Evolutionary conservation across 2,888 invertebrate genomes (phyloP).

Genomic region (Eudasyphora cyanicolor): DNA sequence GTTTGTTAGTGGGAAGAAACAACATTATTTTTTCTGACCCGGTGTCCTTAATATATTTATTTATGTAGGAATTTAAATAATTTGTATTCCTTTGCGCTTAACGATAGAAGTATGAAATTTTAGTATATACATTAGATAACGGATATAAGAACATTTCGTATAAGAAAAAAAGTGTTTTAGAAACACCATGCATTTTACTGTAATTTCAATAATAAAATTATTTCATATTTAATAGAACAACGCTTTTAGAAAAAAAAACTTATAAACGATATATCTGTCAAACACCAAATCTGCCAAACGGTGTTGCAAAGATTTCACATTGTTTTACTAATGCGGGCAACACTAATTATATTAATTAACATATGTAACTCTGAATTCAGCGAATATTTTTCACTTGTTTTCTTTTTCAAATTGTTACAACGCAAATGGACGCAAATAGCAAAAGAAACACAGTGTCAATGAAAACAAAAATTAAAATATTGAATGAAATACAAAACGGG

Average conservation of each 20-base stretch:
- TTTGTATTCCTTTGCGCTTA: too few relatives aligned
- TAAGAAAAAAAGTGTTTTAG: not conserved
- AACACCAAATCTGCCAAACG: not conserved
- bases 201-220: not conserved
- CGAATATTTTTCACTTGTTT: not conserved
- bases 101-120: too few relatives aligned
- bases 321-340: not conserved
- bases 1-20: too few relatives aligned
- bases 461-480: slow-evolving; percentile 35
- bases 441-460: slow-evolving; percentile 11
- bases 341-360: too few relatives aligned
- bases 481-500: slow-evolving; percentile 6
- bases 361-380: slow-evolving; percentile 21
- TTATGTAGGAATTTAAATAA: too few relatives aligned
- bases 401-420: too few relatives aligned
- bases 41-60: too few relatives aligned
- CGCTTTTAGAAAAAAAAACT: not conserved
- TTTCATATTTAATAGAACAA: not conserved
- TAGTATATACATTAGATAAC: not conserved
- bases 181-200: not conserved
- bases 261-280: not conserved
- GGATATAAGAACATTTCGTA: not conserved
- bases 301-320: not conserved
- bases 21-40: too few relatives aligned
- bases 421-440: not conserved